Evolutionary conservation across 2,888 invertebrate genomes (phyloP), one percentile per base, ranked within the genome.

Genomic region (Phyto melanocephala): DNA sequence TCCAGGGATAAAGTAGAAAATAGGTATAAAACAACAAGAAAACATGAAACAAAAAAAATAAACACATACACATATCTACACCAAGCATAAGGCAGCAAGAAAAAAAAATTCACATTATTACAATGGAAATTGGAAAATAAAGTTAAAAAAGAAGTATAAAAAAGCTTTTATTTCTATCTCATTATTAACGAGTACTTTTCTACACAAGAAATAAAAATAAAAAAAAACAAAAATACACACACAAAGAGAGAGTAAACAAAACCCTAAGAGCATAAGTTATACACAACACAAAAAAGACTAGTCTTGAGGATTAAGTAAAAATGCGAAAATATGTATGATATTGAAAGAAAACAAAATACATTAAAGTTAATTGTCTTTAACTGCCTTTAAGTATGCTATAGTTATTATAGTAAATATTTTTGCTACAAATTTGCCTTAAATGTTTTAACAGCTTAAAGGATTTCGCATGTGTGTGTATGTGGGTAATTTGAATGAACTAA

Each of bases 1-100:
- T 78, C 78, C 78, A 78, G 78, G 78, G 71, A 71, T 78, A 78
- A 50, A 50, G 22, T 37, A 65, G n/a, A 45, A 52, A 62, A 68
- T 22, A 37, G 35, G 40, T 20, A 28, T 6, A 37, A 37, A 37
- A 37, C 22, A 45, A 35, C 28, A 28, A 67, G 20, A 50, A 50
- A 76, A 60, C 8, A 28, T 6, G 67, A 17, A 42, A 35, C 5
- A 13, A n/a, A 20, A 37, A 52, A 54, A 6, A 37, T 4, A 52
- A 37, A 37, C 8, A 8, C n/a, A 13, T 6, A 60, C 17, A 15
- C 47, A 47, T 45, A 47, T 11, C n/a, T 8, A 2, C n/a, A 28
- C n/a, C 17, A 7, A 7, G n/a, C 7, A 72, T 52, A 40, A 0
- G 1, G 17, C 3, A 71, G 8, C 0, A 71, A 8, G 0, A 7